Evolutionary conservation across 2,888 invertebrate genomes (phyloP).

Genomic region (Eristalinus aeneus): DNA sequence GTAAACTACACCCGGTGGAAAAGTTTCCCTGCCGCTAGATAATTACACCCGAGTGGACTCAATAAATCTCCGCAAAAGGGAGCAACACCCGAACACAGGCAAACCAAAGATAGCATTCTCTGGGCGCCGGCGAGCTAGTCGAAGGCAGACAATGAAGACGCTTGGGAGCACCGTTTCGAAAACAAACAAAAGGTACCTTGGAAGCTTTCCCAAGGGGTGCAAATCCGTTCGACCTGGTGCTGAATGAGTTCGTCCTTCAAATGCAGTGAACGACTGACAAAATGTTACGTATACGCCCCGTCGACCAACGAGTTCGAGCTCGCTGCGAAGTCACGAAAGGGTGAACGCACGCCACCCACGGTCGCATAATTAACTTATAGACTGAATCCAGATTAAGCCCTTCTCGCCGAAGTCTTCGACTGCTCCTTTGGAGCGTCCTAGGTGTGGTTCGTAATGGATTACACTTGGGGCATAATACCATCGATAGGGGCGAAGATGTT

Average conservation of each 20-base stretch:
- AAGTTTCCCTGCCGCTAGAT: slow-evolving; percentile 66
- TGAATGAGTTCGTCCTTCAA: slow-evolving; percentile 58
- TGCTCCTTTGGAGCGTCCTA: slow-evolving; percentile 23
- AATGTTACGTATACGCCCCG: slow-evolving; percentile 30
- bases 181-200: neutral
- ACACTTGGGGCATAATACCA: slow-evolving; percentile 1
- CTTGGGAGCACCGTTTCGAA: neutral
- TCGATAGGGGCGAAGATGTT: neutral
- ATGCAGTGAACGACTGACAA: slow-evolving; percentile 29
- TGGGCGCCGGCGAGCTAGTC: neutral
- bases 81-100: neutral
- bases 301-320: neutral
- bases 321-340: slow-evolving; percentile 20
- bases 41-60: slow-evolving; percentile 56
- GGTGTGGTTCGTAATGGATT: slow-evolving; percentile 62
- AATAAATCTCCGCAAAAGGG: slow-evolving; percentile 51
- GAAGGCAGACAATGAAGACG: slow-evolving; percentile 3
- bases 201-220: neutral
- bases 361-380: slow-evolving; percentile 58
- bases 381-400: slow-evolving; percentile 64
- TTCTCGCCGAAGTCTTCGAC: slow-evolving; percentile 52
- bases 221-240: too few species aligned
- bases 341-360: slow-evolving; percentile 20
- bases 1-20: slow-evolving; percentile 60
- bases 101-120: slow-evolving; percentile 18